phyloP scores from a whole-genome alignment of 1,140 invertebrate species.

The Andricus grossulariae region DNA sequence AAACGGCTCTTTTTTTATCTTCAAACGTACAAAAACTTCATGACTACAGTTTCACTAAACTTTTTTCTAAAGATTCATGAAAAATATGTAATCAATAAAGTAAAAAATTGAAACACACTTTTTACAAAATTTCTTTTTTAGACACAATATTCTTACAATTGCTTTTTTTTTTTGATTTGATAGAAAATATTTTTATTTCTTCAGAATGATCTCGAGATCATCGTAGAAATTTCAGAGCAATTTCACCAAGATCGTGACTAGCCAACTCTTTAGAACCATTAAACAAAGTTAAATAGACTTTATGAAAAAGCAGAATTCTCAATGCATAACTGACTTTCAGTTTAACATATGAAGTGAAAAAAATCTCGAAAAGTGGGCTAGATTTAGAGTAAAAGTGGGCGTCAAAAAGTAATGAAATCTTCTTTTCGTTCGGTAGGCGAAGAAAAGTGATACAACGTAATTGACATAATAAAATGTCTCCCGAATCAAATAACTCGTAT shows the following conservation, averaged over 20 bases:
- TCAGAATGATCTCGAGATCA: background rate
- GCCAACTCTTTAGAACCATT: background rate
- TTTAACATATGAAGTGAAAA: background rate
- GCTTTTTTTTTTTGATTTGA: background rate
- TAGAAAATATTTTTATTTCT: too few species aligned
- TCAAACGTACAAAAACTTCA: too few species aligned
- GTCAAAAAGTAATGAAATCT: background rate
- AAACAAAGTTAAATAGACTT: background rate
- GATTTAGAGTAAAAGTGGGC: too few species aligned
- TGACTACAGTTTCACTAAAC: too few species aligned
- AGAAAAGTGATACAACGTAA: slow-evolving; percentile 17
- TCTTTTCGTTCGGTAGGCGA: background rate
- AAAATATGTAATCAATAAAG: too few species aligned
- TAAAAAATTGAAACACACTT: too few species aligned
- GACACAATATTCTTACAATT: too few species aligned
- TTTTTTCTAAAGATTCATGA: too few species aligned
- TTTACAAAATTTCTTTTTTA: too few species aligned
- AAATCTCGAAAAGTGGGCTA: too few species aligned
- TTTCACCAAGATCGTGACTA: background rate
- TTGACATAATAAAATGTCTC: slow-evolving; percentile 31
- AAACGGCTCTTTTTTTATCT: too few species aligned
- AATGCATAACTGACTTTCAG: background rate
- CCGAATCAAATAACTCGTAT: slow-evolving; percentile 25
- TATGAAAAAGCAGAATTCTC: background rate
- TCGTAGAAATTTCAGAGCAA: slow-evolving; percentile 11